Conservation (phyloP, 2,113 vertebrate genomes). For the Forbesichthys papilliferus region DNA sequence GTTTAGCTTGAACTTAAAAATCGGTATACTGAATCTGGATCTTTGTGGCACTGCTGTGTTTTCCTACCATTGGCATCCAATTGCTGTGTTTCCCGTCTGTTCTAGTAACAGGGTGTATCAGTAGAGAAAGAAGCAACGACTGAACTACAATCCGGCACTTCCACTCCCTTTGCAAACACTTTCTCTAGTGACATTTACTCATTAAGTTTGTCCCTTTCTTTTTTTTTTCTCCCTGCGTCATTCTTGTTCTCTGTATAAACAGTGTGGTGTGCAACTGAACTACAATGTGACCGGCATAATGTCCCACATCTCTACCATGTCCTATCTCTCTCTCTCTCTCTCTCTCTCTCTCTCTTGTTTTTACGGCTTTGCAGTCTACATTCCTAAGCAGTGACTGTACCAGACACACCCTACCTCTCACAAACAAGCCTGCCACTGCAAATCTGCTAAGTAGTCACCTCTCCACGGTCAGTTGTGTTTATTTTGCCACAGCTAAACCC, state of each 20-base stretch:
- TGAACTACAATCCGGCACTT: neutral
- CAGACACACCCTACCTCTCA: slow-evolving; percentile 66
- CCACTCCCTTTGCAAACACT: neutral
- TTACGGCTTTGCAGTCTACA: slow-evolving; percentile 55
- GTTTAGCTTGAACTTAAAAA: neutral
- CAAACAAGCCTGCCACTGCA: slow-evolving; percentile 31
- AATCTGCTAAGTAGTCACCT: slow-evolving; percentile 5
- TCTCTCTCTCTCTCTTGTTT: slow-evolving; percentile 32
- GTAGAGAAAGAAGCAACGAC: neutral
- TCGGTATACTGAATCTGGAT: neutral
- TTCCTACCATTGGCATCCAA: slow-evolving; percentile 31
- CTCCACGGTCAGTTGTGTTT: neutral
- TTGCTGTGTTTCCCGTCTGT: slow-evolving; percentile 35
- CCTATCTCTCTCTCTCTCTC: slow-evolving; percentile 8
- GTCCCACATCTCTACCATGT: no score
- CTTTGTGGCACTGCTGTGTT: neutral
- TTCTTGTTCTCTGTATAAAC: no score
- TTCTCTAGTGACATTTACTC: no score
- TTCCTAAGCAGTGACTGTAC: slow-evolving; percentile 75
- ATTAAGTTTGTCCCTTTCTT: no score
- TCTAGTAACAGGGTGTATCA: neutral
- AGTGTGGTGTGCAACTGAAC: no score
- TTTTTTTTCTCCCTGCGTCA: no score
- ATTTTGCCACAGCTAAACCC: neutral
- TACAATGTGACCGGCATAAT: no score